phyloP scores from a whole-genome alignment of 2,797 vertebrate genomes.

The Holocentrus rufus region DNA sequence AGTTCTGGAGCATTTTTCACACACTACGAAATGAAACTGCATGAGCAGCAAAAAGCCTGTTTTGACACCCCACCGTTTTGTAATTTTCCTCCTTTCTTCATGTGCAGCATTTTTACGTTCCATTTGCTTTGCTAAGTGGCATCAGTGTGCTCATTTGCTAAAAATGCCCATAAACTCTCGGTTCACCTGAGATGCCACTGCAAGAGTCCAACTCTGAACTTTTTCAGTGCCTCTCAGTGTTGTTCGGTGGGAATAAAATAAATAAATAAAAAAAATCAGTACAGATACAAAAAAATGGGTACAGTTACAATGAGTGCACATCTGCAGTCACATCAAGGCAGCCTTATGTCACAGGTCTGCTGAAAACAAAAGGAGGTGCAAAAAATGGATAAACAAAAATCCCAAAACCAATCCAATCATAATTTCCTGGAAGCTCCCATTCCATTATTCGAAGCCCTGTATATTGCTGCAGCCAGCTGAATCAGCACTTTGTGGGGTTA shows the following conservation, averaged over 20 bases:
- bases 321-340: slow-evolving; percentile 8
- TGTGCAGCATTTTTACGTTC: slow-evolving; percentile 31
- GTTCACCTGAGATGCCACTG: slow-evolving; percentile 8
- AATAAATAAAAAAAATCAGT: slow-evolving; percentile 45
- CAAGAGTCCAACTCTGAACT: slow-evolving; percentile 16
- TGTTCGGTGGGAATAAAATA: not conserved
- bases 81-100: slow-evolving; percentile 27
- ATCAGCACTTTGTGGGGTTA: slow-evolving; percentile 73
- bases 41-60: slow-evolving; percentile 8
- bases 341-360: not conserved
- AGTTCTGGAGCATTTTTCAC: slow-evolving; percentile 40
- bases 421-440: slow-evolving; percentile 63
- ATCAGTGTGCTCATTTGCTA: slow-evolving; percentile 37
- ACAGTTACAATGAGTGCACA: slow-evolving; percentile 18
- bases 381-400: slow-evolving; percentile 58
- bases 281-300: slow-evolving; percentile 30
- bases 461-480: slow-evolving; percentile 64
- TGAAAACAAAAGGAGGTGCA: slow-evolving; percentile 42
- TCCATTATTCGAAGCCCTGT: slow-evolving; percentile 59
- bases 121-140: slow-evolving; percentile 49
- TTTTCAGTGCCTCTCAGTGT: not conserved
- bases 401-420: slow-evolving; percentile 63
- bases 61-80: slow-evolving; percentile 7
- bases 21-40: slow-evolving; percentile 11
- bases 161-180: slow-evolving; percentile 28